Evolutionary conservation across 92 coral and sea anemone species (phyloP).

Genomic region (Paragorgia papillata): DNA sequence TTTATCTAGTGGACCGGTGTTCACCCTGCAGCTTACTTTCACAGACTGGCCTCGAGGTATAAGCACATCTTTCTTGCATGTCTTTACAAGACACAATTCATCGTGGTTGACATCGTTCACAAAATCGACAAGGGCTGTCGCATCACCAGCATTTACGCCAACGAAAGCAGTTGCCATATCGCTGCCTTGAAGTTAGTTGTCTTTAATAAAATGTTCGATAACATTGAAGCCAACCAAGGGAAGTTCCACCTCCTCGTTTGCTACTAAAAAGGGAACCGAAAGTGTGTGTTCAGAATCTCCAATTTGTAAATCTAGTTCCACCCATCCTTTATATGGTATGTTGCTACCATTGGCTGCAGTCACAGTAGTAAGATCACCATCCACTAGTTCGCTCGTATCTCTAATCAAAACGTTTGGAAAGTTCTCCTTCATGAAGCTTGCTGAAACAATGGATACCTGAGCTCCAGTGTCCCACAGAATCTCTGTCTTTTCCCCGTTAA

Average conservation of each 20-base stretch:
- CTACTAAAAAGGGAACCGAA: not conserved
- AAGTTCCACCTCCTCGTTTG: conserved; percentile 1
- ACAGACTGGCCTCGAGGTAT: not conserved
- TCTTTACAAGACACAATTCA: too few relatives aligned
- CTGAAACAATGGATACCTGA: conserved; percentile 47
- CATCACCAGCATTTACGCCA: not conserved
- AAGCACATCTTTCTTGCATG: too few relatives aligned
- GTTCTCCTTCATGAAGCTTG: conserved; percentile 13
- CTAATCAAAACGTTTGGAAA: conserved; percentile 7
- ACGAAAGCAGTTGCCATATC: conserved; percentile 4
- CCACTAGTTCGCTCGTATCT: not conserved
- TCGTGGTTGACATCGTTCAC: too few relatives aligned
- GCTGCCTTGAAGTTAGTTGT: not conserved
- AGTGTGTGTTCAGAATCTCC: conserved; percentile 4
- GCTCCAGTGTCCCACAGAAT: conserved; percentile 67
- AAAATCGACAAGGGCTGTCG: too few relatives aligned
- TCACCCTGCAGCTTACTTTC: conserved; percentile 3
- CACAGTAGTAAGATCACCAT: conserved; percentile 34
- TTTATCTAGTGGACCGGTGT: too few relatives aligned
- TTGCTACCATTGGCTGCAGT: conserved; percentile 62
- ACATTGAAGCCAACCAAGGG: conserved; percentile 5
- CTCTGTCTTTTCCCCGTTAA: conserved; percentile 42
- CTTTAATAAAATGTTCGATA: not conserved
- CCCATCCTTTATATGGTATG: conserved; percentile 62
- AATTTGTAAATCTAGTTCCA: conserved; percentile 8